Base-by-base conservation (phyloP, 2,797 vertebrate species). In the Darevskia nairensis region DNA sequence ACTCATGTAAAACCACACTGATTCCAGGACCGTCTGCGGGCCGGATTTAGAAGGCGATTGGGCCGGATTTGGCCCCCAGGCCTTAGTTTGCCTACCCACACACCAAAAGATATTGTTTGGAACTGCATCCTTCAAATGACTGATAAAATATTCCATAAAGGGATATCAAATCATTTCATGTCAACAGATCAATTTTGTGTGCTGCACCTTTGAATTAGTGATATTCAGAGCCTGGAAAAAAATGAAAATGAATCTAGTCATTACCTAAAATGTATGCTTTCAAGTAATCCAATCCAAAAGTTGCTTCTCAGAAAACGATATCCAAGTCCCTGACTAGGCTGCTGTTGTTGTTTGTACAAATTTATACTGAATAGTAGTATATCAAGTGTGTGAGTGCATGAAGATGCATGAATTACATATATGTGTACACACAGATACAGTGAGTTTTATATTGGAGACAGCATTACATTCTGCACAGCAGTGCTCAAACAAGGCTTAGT, bases 401-500 rank as follows among this genome's bases (percentile, higher is more conserved):
- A 50, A 27, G 35, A 74, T 2, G 6, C 10, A 35, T 74, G 50
- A 46, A 13, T 50, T 17, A 32, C 29, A n/a, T 21, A n/a, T 81
- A 23, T 59, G 8, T 80, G 59, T 39, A 41, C 6, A 59, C 17
- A 8, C 9, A 27, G 25, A 27, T 25, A 64, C 2, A 13, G 3
- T 61, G 35, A 39, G 64, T 39, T 21, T 0, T 9, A 44, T 89
- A 91, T 92, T 85, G 84, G 50, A 91, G 71, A 35, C 86, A 32
- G 44, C 39, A 66, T 35, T 86, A 44, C 6, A 25, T 3, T 90
- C 66, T 93, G 80, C 79, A 75, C 80, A 93, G 90, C 91, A 91
- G 46, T 74, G 86, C 91, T 94, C 81, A 88, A 86, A 90, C 85
- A 90, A 88, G 21, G 9, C 93, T 82, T 93, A 89, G 66, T 72